Base-by-base conservation (phyloP, 2,113 vertebrate species). In the Pseudolaguvia tuberculata region DNA sequence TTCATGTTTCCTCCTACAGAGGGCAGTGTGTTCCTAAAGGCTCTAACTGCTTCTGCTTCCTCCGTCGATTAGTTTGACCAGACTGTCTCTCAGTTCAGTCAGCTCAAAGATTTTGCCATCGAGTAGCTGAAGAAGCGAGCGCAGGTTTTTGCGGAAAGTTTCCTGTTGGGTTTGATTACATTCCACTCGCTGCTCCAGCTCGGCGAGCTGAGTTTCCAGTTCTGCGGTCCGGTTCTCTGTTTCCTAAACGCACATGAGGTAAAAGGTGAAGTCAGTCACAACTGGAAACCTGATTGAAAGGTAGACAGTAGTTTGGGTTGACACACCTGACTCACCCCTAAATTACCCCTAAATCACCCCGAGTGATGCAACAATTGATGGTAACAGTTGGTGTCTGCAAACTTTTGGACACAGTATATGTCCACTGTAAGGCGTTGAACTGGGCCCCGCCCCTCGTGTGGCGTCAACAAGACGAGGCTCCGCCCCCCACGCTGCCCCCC, bases 101-200 rank as follows among this genome's bases (percentile, higher is more conserved):
- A 99, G 91, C 92, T 99, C 95, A 80, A 96, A 95, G 90, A 98
- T 96, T 91, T 98, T 98, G 68, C 91, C 87, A 87, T 99, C 95
- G 87, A 99, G 92, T 86, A 97, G 94, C 91, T 97, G 91, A 86
- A 99, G 94, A 88, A 98, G 93, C 42, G 95, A 94, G 90, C 94
- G 93, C 86, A 99, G 92, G 84, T 93, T 97, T 88, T 90, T 94
- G 79, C 91, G 91, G 86, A 97, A 97, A 84, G 89, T 88, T 76
- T 97, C 94, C 79, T 93, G 90, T 85, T 98, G 94, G 75, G 85
- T 91, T 86, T 94, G 95, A 87, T 87, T 93, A 92, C 92, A 94
- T 90, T 98, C 94, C 92, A 98, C 88, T 47, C 92, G 94, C 86
- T 93, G 93, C 87, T 97, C 95, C 87, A 98, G 89, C 52, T 95